Conservation (phyloP, 37 sponge, comb jelly and placozoan species). For the Ephydatia muelleri region DNA sequence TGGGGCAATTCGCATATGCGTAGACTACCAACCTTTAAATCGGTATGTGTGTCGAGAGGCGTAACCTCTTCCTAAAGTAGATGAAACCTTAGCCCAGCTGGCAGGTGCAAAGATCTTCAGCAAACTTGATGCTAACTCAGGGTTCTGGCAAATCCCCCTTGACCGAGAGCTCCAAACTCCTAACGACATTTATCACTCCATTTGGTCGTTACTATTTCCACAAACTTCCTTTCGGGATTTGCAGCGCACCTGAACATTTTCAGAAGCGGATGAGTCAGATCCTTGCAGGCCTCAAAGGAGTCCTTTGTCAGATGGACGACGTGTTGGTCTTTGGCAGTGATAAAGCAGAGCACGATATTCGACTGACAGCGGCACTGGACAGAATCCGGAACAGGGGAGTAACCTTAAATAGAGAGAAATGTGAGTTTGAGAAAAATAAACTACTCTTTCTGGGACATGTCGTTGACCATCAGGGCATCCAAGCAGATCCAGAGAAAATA, state of each 20-base stretch:
- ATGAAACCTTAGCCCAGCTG: conserved; percentile 14
- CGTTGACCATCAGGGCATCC: conserved; percentile 32
- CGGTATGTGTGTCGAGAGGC: conserved; percentile 10
- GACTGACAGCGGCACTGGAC: conserved; percentile 33
- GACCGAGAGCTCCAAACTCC: background rate
- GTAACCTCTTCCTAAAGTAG: conserved; percentile 19
- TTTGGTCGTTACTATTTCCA: conserved; percentile 16
- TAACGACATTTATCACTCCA: conserved; percentile 14
- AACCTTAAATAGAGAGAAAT: conserved; percentile 51
- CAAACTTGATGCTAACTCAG: conserved; percentile 28
- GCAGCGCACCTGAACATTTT: conserved; percentile 32
- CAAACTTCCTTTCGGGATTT: conserved; percentile 19
- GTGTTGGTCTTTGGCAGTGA: conserved; percentile 25
- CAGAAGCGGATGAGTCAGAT: conserved; percentile 16
- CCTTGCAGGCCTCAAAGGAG: conserved; percentile 36
- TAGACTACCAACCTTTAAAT: conserved; percentile 22
- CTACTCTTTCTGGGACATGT: conserved; percentile 51
- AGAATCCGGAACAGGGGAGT: conserved; percentile 21
- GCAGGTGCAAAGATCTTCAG: conserved; percentile 15
- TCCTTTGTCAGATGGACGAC: conserved; percentile 55
- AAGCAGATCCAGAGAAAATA: conserved; percentile 50
- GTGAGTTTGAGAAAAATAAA: conserved; percentile 24
- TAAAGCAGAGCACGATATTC: conserved; percentile 34
- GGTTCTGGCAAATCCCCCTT: conserved; percentile 16
- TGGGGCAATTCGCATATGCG: conserved; percentile 27